Evolutionary conservation across 2,797 vertebrate genomes (phyloP), one percentile per base, ranked within the genome.

Genomic region (Cryptoprocta ferox): DNA sequence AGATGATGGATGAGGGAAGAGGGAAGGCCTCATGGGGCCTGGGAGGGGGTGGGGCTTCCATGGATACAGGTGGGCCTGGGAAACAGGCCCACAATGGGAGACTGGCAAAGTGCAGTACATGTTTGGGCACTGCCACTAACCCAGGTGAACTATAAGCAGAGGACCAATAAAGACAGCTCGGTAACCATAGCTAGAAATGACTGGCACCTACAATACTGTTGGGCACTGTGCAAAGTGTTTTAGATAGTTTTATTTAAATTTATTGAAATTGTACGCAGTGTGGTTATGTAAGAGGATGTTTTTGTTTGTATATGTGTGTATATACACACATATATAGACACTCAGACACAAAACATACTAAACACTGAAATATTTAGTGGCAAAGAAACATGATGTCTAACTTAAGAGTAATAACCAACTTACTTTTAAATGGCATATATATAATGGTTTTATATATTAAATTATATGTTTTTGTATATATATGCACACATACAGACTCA

Each of bases 31-130:
- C 16, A 1, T 0, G 18, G 63, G 66, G 50, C 21, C 42, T 21
- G 24, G 4, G 39, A 35, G 19, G 37, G 6, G 2, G 21, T 5
- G 9, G 8, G 66, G 28, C 12, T 6, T 73, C 65, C 9, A 9
- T 2, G 32, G 39, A 21, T 24, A 35, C 3, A 8, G 14, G 28
- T 4, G 3, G 35, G 48, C 14, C 28, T 18, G 79, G 21, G 81
- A 28, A 9, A 10, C 2, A 7, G 24, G 37, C 30, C 45, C 30
- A 42, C 2, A n/a, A 2, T 0, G 19, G 28, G 3, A 32, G n/a
- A n/a, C 50, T 0, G 14, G 56, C 15, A 30, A 45, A 63, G 15
- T 2, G 37, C 30, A 24, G 56, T 10, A 28, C 16, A 66, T 28
- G 63, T 59, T 70, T 19, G 3, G 0, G 8, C 16, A 63, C 35